Conservation (phyloP, 2,888 invertebrate genomes). For the Agriopis marginaria region DNA sequence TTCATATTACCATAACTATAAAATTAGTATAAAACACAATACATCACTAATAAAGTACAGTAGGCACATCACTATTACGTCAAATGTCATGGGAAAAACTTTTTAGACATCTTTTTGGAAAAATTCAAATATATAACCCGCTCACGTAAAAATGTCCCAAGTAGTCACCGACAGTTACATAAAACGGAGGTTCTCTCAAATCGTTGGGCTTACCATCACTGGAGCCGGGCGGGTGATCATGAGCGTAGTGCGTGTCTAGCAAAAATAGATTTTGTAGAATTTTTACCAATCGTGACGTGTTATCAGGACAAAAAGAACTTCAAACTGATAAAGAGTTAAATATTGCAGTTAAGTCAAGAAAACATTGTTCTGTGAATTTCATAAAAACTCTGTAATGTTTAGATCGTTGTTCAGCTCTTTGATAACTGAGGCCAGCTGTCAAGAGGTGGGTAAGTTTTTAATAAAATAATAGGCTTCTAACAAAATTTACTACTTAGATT, state of each 20-base stretch:
- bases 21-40: no score
- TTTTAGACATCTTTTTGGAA: background rate
- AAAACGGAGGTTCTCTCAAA: constrained; percentile 50
- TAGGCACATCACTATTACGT: constrained; percentile 7
- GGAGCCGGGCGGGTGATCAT: constrained; percentile 74
- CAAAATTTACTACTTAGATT: constrained; percentile 5
- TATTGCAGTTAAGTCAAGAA: constrained; percentile 62
- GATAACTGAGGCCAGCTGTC: constrained; percentile 89
- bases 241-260: constrained; percentile 76
- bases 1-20: no score
- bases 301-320: constrained; percentile 75
- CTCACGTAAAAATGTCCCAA: constrained; percentile 4
- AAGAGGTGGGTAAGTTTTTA: constrained; percentile 91
- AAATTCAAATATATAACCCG: constrained; percentile 4
- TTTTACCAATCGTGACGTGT: constrained; percentile 80
- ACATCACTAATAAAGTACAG: no score
- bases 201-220: constrained; percentile 49
- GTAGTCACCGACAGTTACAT: constrained; percentile 21
- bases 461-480: constrained; percentile 48
- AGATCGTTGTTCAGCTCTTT: constrained; percentile 87
- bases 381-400: constrained; percentile 87
- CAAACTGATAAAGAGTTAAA: constrained; percentile 62
- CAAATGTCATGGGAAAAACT: constrained; percentile 6
- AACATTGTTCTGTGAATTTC: constrained; percentile 61
- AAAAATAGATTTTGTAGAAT: constrained; percentile 81